phyloP scores from a whole-genome alignment of 2,888 invertebrate genomes.

The Thyatira batis region DNA sequence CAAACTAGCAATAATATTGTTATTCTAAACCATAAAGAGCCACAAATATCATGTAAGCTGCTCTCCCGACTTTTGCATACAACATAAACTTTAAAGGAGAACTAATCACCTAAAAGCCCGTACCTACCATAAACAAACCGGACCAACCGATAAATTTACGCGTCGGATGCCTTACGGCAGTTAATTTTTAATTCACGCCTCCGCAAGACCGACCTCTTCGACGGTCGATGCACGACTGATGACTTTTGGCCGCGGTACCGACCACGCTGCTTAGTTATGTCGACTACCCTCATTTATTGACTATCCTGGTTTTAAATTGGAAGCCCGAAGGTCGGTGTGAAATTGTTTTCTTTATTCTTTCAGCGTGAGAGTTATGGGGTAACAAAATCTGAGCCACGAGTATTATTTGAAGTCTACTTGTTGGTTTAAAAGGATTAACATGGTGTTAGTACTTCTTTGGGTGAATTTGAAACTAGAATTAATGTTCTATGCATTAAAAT shows the following conservation, averaged over 20 bases:
- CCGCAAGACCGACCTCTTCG: conserved; percentile 57
- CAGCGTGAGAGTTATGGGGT: not conserved
- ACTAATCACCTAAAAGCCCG: conserved; percentile 65
- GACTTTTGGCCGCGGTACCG: conserved; percentile 50
- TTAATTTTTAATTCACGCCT: conserved; percentile 74
- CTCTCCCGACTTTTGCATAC: conserved; percentile 20
- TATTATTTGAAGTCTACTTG: not conserved
- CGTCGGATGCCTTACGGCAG: conserved; percentile 49
- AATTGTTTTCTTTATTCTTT: conserved; percentile 43
- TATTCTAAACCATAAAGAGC: not conserved
- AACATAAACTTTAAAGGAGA: conserved; percentile 41
- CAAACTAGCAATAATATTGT: not conserved
- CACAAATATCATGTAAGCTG: not conserved
- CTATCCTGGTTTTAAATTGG: conserved; percentile 64
- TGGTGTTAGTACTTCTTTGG: no score
- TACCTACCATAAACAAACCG: conserved; percentile 62
- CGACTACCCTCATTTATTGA: conserved; percentile 76
- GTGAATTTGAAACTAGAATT: no score
- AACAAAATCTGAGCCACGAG: not conserved
- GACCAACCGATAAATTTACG: conserved; percentile 63
- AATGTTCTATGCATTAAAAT: no score
- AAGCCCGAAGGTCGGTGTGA: conserved; percentile 31
- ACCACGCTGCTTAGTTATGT: conserved; percentile 74
- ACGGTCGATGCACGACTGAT: conserved; percentile 73
- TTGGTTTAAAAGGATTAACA: no score